phyloP scores from a whole-genome alignment of 2,888 invertebrate genomes.

The Pristionchus japonicus region DNA sequence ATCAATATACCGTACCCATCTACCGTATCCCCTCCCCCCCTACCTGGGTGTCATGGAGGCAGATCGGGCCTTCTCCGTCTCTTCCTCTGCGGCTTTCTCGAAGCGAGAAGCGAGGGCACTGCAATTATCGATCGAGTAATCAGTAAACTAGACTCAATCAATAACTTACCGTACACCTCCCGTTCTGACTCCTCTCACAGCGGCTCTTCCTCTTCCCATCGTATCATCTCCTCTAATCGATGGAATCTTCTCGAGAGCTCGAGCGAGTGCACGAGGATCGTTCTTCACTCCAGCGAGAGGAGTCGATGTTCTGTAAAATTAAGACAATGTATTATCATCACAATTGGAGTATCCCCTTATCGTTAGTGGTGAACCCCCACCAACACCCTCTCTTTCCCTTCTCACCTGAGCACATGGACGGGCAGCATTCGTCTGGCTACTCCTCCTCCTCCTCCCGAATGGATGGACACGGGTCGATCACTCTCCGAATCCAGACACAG shows the following conservation, averaged over 20 bases:
- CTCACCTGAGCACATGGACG: neutral
- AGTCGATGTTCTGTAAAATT: slow-evolving; percentile 34
- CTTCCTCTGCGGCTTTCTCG: slow-evolving; percentile 34
- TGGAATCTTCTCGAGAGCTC: slow-evolving; percentile 41
- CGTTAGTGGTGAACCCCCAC: too few relatives aligned
- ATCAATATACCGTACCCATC: too few relatives aligned
- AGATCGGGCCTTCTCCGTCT: neutral
- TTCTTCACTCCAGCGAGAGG: slow-evolving; percentile 28
- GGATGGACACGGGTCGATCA: neutral
- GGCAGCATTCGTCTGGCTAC: neutral
- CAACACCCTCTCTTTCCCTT: neutral
- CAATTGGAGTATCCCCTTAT: too few relatives aligned
- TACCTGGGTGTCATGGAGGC: slow-evolving; percentile 24
- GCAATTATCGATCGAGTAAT: neutral
- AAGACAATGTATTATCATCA: neutral
- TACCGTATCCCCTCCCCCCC: neutral
- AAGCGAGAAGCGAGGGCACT: slow-evolving; percentile 42
- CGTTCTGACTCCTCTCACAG: neutral
- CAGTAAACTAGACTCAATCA: neutral
- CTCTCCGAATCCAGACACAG: slow-evolving; percentile 5
- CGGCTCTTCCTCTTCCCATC: slow-evolving; percentile 21
- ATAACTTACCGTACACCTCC: slow-evolving; percentile 11
- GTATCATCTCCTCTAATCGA: slow-evolving; percentile 40
- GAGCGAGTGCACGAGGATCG: slow-evolving; percentile 20
- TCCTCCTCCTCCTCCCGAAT: neutral